These are phyloP conservation scores for Hippocampus guttulatus DNA, from an alignment of 2,113 vertebrate genomes.

Conservation along the genomic window DNA sequence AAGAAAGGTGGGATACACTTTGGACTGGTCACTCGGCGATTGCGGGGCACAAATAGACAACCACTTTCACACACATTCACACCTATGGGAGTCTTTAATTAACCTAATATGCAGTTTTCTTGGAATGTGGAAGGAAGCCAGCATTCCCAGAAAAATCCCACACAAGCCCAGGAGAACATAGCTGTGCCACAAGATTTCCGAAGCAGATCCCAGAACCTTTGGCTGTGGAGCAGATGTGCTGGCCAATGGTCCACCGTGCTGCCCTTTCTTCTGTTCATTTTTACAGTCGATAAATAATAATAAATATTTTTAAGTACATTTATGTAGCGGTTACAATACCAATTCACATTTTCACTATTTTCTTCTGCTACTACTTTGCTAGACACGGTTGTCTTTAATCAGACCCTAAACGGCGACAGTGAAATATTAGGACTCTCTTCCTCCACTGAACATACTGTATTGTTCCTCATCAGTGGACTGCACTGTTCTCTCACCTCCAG, in stretches of 20 bases:
- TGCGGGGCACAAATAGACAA: neutral
- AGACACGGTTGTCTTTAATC: neutral
- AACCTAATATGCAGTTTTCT: too few species aligned
- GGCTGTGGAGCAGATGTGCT: neutral
- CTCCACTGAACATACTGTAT: slow-evolving; percentile 6
- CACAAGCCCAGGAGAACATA: too few species aligned
- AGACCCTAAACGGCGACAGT: neutral
- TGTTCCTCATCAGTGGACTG: slow-evolving; percentile 9
- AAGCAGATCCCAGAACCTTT: neutral
- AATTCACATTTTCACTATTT: neutral
- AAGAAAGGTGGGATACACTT: too few species aligned
- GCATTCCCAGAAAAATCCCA: too few species aligned
- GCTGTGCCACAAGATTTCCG: too few species aligned
- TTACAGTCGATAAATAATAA: too few species aligned
- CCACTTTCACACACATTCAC: too few species aligned
- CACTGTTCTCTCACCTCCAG: slow-evolving; percentile 20
- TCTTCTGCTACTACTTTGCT: neutral
- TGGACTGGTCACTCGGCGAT: neutral
- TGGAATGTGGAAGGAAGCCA: too few species aligned
- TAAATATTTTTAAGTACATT: neutral
- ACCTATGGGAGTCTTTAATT: too few species aligned
- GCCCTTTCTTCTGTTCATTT: neutral
- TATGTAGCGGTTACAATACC: neutral
- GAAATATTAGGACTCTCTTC: slow-evolving; percentile 1
- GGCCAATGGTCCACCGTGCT: neutral